Base-by-base conservation (phyloP, 2,888 invertebrate species). In the Oligia strigilis region DNA sequence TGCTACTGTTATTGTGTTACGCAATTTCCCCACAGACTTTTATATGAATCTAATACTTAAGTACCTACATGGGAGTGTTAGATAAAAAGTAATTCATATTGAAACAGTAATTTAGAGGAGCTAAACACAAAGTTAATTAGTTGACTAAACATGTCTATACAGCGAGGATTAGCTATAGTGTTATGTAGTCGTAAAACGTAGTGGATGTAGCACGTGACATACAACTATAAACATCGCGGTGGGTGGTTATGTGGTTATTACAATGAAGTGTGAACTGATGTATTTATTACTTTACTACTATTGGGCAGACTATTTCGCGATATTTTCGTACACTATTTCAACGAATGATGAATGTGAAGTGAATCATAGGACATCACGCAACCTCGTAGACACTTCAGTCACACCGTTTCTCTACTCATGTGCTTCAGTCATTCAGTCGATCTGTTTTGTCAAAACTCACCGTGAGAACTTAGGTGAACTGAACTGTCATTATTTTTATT, bases 141-240 rank as follows among this genome's bases (percentile, higher is more conserved):
- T 86, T 83, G 36, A 49, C 76, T 75, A 80, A 80, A 86, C 84
- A 78, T 79, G 79, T 77, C n/a, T 75, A 65, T 79, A 79, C 46
- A 75, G 52, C 52, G 70, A 75, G 77, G 69, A 77, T 81, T 73
- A 80, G 43, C 65, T 72, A 75, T 81, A 75, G 72, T 80, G 67
- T 78, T 75, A 78, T 79, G 81, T 77, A 73, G 81, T 88, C 87
- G 81, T 88, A 86, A 88, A 88, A 87, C 74, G 75, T 80, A 75
- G 66, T 80, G 72, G 78, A 73, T 62, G 76, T 78, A 79, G 73
- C 74, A 83, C 87, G 82, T 89, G 88, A 86, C 84, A 89, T 71
- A 87, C 78, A 82, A 82, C 82, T 81, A 89, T 87, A 84, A 87
- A 86, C 89, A 81, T 65, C 81, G 67, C 85, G 66, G 80, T 77